Percentiles rank a stretch among this genome's conserved stretches.
Evolutionary conservation across 2,797 vertebrate genomes (phyloP).

Genomic region (Malacoraja senta): DNA sequence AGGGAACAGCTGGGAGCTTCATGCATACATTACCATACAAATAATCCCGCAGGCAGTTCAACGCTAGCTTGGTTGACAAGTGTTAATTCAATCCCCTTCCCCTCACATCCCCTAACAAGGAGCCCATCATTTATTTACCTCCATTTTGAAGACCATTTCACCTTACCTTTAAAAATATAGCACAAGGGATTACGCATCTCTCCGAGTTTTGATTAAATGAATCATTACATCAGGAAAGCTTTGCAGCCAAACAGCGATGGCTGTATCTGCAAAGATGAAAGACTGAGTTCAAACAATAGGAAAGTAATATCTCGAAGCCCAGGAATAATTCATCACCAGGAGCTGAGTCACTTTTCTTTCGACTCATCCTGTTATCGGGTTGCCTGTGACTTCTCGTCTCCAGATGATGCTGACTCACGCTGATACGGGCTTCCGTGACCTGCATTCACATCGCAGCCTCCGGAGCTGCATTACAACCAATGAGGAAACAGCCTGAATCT

Average conservation of each 20-base stretch:
- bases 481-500: background rate
- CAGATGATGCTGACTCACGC: background rate
- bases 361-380: background rate
- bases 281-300: background rate
- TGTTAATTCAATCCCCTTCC: slow-evolving; percentile 6
- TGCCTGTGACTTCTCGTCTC: background rate
- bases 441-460: background rate
- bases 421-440: background rate
- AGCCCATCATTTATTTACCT: slow-evolving; percentile 2
- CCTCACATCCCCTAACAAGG: background rate
- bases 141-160: background rate
- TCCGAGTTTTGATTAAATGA: background rate
- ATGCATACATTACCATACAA: background rate
- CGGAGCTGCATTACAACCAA: background rate
- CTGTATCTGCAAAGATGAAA: background rate
- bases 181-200: background rate
- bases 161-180: background rate
- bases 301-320: background rate
- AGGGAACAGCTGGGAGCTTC: background rate
- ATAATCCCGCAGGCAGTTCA: background rate
- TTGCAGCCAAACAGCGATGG: background rate
- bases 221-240: background rate
- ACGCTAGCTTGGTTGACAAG: background rate
- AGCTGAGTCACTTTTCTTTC: background rate
- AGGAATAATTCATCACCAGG: background rate